Evolutionary conservation across 2,888 invertebrate species (phyloP).

Genomic region (Azorinus chamasolen): DNA sequence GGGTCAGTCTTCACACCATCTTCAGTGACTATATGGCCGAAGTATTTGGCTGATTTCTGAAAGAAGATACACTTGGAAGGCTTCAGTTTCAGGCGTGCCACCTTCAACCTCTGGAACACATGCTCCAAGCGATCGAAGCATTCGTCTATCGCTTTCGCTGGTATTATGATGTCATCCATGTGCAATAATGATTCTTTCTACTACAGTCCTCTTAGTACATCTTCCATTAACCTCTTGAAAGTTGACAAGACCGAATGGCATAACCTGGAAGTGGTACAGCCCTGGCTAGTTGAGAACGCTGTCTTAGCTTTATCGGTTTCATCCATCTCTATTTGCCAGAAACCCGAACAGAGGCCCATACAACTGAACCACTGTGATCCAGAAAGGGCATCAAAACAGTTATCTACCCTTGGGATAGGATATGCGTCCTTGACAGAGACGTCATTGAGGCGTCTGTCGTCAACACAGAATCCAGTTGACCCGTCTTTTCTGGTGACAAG

Average conservation of each 20-base stretch:
- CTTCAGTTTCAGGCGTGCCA: slow-evolving; percentile 44
- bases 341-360: slow-evolving; percentile 58
- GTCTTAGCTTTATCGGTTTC: slow-evolving; percentile 54
- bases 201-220: slow-evolving; percentile 37
- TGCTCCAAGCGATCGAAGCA: slow-evolving; percentile 24
- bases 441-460: no score
- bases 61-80: slow-evolving; percentile 49
- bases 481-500: slow-evolving; percentile 33
- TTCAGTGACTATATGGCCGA: slow-evolving; percentile 40
- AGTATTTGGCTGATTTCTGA: slow-evolving; percentile 31
- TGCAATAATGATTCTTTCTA: slow-evolving; percentile 42
- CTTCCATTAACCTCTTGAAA: no score
- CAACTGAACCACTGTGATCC: slow-evolving; percentile 57
- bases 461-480: no score
- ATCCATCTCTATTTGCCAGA: slow-evolving; percentile 58
- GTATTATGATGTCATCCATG: slow-evolving; percentile 51
- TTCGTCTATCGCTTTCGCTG: slow-evolving; percentile 25
- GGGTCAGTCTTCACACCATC: slow-evolving; percentile 40
- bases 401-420: slow-evolving; percentile 52
- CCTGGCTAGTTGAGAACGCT: slow-evolving; percentile 53
- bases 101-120: slow-evolving; percentile 28
- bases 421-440: no score
- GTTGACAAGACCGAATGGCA: slow-evolving; percentile 58
- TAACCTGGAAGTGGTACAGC: slow-evolving; percentile 49
- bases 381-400: slow-evolving; percentile 54